Base-by-base conservation (phyloP, 2,797 vertebrate genomes). In the Arrhamphus sclerolepis region DNA sequence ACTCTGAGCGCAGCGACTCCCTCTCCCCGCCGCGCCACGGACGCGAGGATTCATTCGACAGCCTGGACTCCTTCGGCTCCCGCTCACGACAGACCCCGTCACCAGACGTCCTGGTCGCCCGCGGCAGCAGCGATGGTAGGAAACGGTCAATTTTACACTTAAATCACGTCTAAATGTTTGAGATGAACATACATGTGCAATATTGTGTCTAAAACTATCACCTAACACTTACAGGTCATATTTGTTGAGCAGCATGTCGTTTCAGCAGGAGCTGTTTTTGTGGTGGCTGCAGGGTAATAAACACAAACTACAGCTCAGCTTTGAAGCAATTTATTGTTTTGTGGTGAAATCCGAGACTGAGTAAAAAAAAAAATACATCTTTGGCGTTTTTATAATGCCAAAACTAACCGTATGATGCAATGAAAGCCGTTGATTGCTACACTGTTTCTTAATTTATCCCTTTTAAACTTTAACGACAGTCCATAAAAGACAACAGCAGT, bases 21-120 rank as follows among this genome's bases (percentile, higher is more conserved):
- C 94, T 98, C 8, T 99, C 98, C 1, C 95, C 97, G 0, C 96
- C 96, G 29, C 95, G 93, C 44, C 97, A 97, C 72, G 92, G 93
- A 66, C 91, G 97, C 68, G 96, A 99, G 93, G 95, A 99, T 86
- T 99, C 98, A 59, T 98, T 98, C 70, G 98, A 98, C 94, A 98
- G 97, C 46, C 94, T 99, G 93, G 98, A 99, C 91, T 99, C 98
- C 61, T 95, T 98, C 66, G 95, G 97, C 72, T 98, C 97, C 26
- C 95, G 96, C 77, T 98, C 97, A 1, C 94, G 89, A 85, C 97
- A 97, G 85, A 98, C 96, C 2, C 97, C 97, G 1, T 99, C 97
- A 17, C 97, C 97, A 65, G 97, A 98, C 89, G 95, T 97, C 85
- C 93, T 94, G 86, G 93, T 96, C 72, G 77, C 94, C 84, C 95